These are phyloP conservation scores for Elephantulus edwardii DNA, from an alignment of 2,113 vertebrate genomes.

Conservation along the genomic window DNA sequence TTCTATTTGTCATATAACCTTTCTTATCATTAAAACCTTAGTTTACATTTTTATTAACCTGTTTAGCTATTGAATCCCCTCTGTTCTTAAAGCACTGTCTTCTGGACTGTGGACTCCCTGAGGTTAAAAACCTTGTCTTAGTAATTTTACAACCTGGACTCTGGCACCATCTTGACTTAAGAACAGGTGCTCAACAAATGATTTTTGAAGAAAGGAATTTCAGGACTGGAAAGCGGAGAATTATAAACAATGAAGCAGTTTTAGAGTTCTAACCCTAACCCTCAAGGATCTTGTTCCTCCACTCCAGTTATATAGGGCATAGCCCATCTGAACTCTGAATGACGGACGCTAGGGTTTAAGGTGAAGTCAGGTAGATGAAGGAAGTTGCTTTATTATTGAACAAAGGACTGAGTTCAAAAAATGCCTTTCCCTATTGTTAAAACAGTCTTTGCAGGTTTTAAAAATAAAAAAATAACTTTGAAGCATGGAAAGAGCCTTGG, in stretches of 20 bases:
- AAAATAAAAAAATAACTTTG: slow-evolving; percentile 25
- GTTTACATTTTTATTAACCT: slow-evolving; percentile 25
- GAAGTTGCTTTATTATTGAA: slow-evolving; percentile 10
- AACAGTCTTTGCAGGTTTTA: slow-evolving; percentile 26
- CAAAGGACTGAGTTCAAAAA: neutral
- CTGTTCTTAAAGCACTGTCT: slow-evolving; percentile 12
- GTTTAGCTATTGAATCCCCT: slow-evolving; percentile 2
- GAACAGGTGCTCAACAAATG: slow-evolving; percentile 40
- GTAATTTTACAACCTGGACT: slow-evolving; percentile 5
- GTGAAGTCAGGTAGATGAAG: neutral
- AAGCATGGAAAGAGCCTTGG: slow-evolving; percentile 38
- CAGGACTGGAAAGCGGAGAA: slow-evolving; percentile 3
- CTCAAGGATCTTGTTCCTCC: neutral
- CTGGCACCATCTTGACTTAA: slow-evolving; percentile 13
- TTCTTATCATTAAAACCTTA: neutral
- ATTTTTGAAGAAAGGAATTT: slow-evolving; percentile 44
- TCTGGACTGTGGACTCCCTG: neutral
- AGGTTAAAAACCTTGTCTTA: neutral
- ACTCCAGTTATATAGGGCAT: neutral
- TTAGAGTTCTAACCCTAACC: neutral
- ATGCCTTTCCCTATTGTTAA: neutral
- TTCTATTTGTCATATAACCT: neutral
- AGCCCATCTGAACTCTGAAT: neutral
- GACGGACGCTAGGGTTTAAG: neutral
- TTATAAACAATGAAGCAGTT: neutral